phyloP scores from a whole-genome alignment of 2,888 invertebrate genomes.

The Clitarchus hookeri region DNA sequence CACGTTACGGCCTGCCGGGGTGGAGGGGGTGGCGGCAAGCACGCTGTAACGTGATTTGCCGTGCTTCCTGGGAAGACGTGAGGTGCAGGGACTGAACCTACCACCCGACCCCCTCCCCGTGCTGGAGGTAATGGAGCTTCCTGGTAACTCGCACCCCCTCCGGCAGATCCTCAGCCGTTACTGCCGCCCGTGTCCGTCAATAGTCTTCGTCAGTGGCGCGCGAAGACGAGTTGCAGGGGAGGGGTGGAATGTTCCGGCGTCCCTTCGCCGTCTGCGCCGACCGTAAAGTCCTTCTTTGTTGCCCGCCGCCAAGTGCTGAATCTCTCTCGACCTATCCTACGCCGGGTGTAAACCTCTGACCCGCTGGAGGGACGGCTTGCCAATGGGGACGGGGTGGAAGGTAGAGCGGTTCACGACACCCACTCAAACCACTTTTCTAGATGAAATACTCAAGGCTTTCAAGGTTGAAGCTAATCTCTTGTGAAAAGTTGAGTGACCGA shows the following conservation, averaged over 20 bases:
- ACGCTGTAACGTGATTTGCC: constrained; percentile 2
- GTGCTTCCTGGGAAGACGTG: not conserved
- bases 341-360: too few relatives aligned
- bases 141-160: not conserved
- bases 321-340: not conserved
- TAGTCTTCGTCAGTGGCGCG: not conserved
- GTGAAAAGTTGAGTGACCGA: too few relatives aligned
- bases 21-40: not conserved
- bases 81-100: not conserved
- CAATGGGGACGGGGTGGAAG: too few relatives aligned
- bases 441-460: too few relatives aligned
- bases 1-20: not conserved
- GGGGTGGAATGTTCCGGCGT: not conserved
- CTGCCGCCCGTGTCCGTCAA: not conserved
- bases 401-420: too few relatives aligned
- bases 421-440: too few relatives aligned
- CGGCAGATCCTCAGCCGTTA: not conserved
- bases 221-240: not conserved
- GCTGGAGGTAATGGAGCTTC: not conserved
- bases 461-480: too few relatives aligned
- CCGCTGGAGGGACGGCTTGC: too few relatives aligned
- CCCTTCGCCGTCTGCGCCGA: not conserved
- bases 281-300: not conserved
- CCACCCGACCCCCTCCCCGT: not conserved
- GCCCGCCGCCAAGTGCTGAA: not conserved